Base-by-base conservation (phyloP, 2,797 vertebrate genomes). In the Sebastes ruberrimus region DNA sequence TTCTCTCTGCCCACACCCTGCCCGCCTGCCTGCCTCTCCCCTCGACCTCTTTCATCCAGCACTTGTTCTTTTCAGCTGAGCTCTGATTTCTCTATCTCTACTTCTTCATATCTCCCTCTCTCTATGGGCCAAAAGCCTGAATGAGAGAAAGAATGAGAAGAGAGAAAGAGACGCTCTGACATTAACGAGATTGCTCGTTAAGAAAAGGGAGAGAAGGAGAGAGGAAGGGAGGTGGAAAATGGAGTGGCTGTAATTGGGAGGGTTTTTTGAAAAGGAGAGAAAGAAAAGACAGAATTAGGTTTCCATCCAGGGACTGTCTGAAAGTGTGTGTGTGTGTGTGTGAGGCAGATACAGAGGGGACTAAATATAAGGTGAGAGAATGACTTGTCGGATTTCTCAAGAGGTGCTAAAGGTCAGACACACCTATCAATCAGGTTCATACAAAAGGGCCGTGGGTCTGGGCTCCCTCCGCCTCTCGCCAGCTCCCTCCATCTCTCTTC, bases 241-340 rank as follows among this genome's bases (percentile, higher is more conserved):
- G 90, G 93, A 94, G 93, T 89, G 85, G 92, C 94, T 93, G 93
- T 95, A 96, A 96, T 96, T 95, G 94, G 95, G 91, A 89, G 93
- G 90, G 53, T 55, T 55, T 53, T 94, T 93, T 94, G 89, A 94
- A 95, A 95, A 91, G 91, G 85, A 90, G 86, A 84, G 89, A 91
- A 92, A 90, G 90, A 93, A 93, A 92, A 94, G 93, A 94, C 92
- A 94, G 93, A 94, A 94, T 94, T 94, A 93, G 93, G 91, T 95
- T 95, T 95, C 93, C 90, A 91, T 92, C 89, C 90, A 78, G 72
- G 71, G 71, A 62, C 86, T 76, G 87, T 89, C 75, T 82, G 83
- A 74, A 81, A 84, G 81, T 83, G 80, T 78, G 86, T 76, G 76
- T 64, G 76, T 64, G 76, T 55, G 81, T 38, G 75, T 66, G 76